Base-by-base conservation (phyloP, 1,140 invertebrate genomes). In the Caenorhabditis latens region DNA sequence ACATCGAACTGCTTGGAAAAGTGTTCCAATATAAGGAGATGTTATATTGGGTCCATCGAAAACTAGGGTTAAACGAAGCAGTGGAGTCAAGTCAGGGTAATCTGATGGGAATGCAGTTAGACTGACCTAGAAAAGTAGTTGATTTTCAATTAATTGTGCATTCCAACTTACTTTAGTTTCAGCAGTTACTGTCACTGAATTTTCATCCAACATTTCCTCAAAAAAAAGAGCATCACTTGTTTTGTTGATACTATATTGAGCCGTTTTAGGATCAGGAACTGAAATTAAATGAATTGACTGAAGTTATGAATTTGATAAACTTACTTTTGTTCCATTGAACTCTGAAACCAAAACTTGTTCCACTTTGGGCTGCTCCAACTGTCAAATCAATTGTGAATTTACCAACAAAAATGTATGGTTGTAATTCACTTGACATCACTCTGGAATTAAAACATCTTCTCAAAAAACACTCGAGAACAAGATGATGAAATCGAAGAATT, bases 311-410 rank as follows among this genome's bases (percentile, higher is more conserved):
- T 8, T 1, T 9, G 4, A 46, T 19, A 5, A 40, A 65, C 9
- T 50, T 79, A 79, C 71, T 21, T 19, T 48, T n/a, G 11, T 5
- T 79, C 71, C 71, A 79, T 79, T 79, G n/a, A 79, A 79, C 21
- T 50, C 53, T 21, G 46, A 79, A 79, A 4, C 32, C 71, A 50
- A 79, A 79, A 19, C 42, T 43, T 46, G 65, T 71, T 0, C 2
- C n/a, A 50, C 24, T 21, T 79, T 8, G 11, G 4, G 13, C 46
- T n/a, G 46, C 0, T 7, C 71, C 71, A 32, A 79, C 46, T 21
- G n/a, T 48, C n/a, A 79, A 40, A 42, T 42, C 40, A 11, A 79
- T 50, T n/a, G 71, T 50, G n/a, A 79, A 79, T 7, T 24, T 5
- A 24, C 71, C 71, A 13, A 79, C 71, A 24, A 79, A 79, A 4